These are phyloP conservation scores for Drosophila busckii DNA, from an alignment of 1,140 invertebrate genomes.

Conservation along the genomic window DNA sequence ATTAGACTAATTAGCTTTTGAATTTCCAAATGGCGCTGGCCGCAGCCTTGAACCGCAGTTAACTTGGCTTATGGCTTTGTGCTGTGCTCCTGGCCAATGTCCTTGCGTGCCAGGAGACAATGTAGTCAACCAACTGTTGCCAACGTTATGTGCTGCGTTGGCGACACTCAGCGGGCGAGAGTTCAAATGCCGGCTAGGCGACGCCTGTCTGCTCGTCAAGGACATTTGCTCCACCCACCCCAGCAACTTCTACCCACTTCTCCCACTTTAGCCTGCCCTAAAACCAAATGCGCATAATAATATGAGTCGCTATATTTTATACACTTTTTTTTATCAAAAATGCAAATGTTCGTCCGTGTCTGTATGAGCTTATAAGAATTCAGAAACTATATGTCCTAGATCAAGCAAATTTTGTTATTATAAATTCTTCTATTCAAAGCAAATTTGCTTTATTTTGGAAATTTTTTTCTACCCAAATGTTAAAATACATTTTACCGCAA, in stretches of 20 bases:
- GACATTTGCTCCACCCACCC: too few relatives aligned
- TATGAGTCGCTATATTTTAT: slow-evolving; percentile 18
- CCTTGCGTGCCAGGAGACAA: slow-evolving; percentile 35
- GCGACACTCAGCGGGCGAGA: neutral
- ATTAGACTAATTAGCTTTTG: too few relatives aligned
- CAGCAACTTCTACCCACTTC: too few relatives aligned
- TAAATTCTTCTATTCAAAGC: too few relatives aligned
- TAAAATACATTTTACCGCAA: too few relatives aligned
- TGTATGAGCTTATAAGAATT: too few relatives aligned
- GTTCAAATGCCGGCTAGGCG: slow-evolving; percentile 32
- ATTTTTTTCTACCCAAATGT: too few relatives aligned
- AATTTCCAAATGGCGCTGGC: too few relatives aligned
- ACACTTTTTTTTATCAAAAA: neutral
- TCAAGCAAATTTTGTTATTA: too few relatives aligned
- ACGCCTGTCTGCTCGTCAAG: slow-evolving; percentile 46
- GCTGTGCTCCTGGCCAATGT: slow-evolving; percentile 14
- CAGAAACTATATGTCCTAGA: too few relatives aligned
- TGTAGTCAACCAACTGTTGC: slow-evolving; percentile 46
- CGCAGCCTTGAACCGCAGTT: neutral
- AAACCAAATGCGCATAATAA: slow-evolving; percentile 50
- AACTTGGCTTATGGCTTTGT: neutral
- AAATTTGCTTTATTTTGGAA: too few relatives aligned
- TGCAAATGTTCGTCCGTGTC: too few relatives aligned
- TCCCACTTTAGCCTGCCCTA: slow-evolving; percentile 9
- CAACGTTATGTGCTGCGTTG: slow-evolving; percentile 21